Evolutionary conservation across 1,140 invertebrate species (phyloP).

Genomic region (Mycetomoellerius zeteki): DNA sequence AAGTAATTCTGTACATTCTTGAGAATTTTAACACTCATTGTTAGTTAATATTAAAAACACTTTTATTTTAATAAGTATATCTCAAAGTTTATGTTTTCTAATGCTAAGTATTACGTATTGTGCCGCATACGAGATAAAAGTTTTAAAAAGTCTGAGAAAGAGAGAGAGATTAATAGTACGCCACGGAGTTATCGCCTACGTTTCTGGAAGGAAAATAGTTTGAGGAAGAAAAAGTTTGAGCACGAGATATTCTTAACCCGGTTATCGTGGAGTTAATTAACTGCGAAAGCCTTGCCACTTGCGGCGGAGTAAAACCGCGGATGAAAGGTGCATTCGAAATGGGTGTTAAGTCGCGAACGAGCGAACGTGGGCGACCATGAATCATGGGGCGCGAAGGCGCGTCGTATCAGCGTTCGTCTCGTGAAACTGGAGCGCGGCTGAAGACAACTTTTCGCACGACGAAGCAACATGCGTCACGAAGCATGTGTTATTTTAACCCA

Average conservation of each 20-base stretch:
- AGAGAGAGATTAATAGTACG: conserved; percentile 42
- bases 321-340: conserved; percentile 62
- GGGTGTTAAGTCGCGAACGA: conserved; percentile 54
- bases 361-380: conserved; percentile 58
- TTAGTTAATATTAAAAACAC: background rate
- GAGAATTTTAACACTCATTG: background rate
- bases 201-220: conserved; percentile 12
- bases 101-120: conserved; percentile 29
- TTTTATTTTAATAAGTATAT: conserved; percentile 2
- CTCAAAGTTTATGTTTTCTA: conserved; percentile 1
- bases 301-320: conserved; percentile 47
- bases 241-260: conserved; percentile 47
- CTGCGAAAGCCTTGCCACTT: conserved; percentile 11
- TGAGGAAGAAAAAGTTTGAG: conserved; percentile 28
- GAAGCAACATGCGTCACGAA: conserved; percentile 13
- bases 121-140: conserved; percentile 12
- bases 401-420: conserved; percentile 51
- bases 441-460: conserved; percentile 45
- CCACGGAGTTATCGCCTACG: conserved; percentile 34
- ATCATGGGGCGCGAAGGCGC: conserved; percentile 43
- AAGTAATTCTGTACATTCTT: background rate
- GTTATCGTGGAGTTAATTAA: conserved; percentile 59
- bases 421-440: conserved; percentile 55
- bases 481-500: conserved; percentile 1
- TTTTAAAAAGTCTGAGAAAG: conserved; percentile 25